Base-by-base conservation (phyloP, 2,888 invertebrate genomes). In the Sipunculus nudus region DNA sequence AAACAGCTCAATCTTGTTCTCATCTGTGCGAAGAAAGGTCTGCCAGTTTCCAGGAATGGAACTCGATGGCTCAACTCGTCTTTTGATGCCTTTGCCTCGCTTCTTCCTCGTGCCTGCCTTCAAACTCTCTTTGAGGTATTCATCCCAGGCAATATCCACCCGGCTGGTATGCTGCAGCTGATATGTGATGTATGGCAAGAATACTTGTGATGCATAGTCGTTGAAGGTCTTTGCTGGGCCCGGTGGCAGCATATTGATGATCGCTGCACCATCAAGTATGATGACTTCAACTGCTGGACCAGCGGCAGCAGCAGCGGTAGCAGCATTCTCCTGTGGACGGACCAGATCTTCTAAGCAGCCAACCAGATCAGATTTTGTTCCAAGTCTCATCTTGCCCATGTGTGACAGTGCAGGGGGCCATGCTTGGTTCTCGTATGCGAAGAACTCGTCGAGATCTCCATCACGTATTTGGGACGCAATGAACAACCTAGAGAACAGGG, bases 131-230 rank as follows among this genome's bases (percentile, higher is more conserved):
- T 41, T 21, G 10, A 39, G 4, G 53, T 68, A 68, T 29, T 13
- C 52, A 56, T 72, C 69, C 60, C 55, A 70, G 3, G 65, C 53
- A 28, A 65, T 32, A 39, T 72, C 71, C 6, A 70, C 8, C 31
- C 70, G 46, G 3, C 47, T 35, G 10, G 45, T 45, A 10, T 40
- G 43, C 13, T 28, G 10, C 21, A 70, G 45, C 35, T 72, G 66
- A 13, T 32, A 23, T 35, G 39, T 8, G 13, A 59, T 29, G 31
- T 64, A 63, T 41, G 62, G 63, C 4, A 65, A 26, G 29, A 64
- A 64, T 25, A 63, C 39, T 8, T 26, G 35, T 8, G 35, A 23
- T 3, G 64, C 57, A 58, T 66, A 71, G 2, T 68, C 66, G 21
- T 59, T 26, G 52, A 72, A 69, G 0, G 66, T 65, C 19, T 50